Conservation (phyloP, 1,140 invertebrate genomes). For the Gonioctena quinquepunctata region DNA sequence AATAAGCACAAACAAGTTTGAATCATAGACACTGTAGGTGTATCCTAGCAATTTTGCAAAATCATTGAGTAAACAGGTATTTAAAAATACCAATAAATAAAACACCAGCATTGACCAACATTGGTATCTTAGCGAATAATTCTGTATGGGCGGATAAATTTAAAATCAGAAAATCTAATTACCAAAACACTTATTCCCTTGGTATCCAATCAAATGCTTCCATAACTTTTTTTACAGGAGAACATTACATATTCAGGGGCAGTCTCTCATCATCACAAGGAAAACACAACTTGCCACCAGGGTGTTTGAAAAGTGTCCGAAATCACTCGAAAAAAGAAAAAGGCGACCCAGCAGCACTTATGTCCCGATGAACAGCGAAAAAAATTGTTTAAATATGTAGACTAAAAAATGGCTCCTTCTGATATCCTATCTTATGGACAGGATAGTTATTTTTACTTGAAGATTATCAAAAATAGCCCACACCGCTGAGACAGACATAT, state of each 20-base stretch:
- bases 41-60: no score
- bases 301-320: not conserved
- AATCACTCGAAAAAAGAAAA: not conserved
- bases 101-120: no score
- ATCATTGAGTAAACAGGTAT: no score
- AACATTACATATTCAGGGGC: conserved; percentile 6
- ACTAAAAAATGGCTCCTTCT: conserved; percentile 52
- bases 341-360: not conserved
- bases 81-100: no score
- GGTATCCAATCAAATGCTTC: conserved; percentile 11
- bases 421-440: conserved; percentile 42
- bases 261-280: conserved; percentile 5
- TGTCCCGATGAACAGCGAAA: conserved; percentile 10
- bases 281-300: conserved; percentile 3
- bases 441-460: conserved; percentile 52
- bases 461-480: conserved; percentile 52
- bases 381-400: conserved; percentile 26
- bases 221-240: not conserved
- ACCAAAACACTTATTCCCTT: conserved; percentile 9
- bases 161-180: no score
- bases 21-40: no score
- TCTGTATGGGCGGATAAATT: no score
- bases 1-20: no score
- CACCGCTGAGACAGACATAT: conserved; percentile 47
- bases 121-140: no score